Conservation (phyloP, 1,140 invertebrate genomes). For the Drosophila nannoptera region DNA sequence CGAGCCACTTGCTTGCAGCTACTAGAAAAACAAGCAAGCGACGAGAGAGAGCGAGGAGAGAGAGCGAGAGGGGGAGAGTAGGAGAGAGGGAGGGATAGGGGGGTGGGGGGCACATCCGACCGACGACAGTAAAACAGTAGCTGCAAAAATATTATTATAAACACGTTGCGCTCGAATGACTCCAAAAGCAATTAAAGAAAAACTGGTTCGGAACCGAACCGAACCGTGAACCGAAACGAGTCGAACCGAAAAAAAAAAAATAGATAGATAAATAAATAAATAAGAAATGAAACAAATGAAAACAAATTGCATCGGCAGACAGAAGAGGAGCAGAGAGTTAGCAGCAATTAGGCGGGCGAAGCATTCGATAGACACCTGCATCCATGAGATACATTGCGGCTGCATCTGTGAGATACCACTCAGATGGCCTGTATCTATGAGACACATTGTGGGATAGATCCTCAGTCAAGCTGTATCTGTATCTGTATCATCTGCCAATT, state of each 20-base stretch:
- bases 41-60: too few relatives aligned
- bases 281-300: background rate
- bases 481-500: too few relatives aligned
- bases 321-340: background rate
- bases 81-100: conserved; percentile 1
- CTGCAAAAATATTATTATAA: conserved; percentile 48
- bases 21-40: background rate
- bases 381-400: too few relatives aligned
- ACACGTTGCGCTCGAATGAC: conserved; percentile 44
- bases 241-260: background rate
- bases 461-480: too few relatives aligned
- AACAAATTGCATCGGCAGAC: conserved; percentile 8
- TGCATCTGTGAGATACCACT: too few relatives aligned
- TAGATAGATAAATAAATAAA: too few relatives aligned
- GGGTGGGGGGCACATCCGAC: background rate
- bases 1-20: conserved; percentile 35
- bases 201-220: conserved; percentile 42
- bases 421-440: too few relatives aligned
- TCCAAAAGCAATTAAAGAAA: conserved; percentile 22
- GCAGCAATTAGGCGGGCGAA: too few relatives aligned
- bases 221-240: conserved; percentile 33
- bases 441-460: too few relatives aligned
- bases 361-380: too few relatives aligned
- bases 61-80: too few relatives aligned
- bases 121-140: conserved; percentile 39